Base-by-base conservation (phyloP, 1,140 invertebrate species). In the Papilio aristodemus region DNA sequence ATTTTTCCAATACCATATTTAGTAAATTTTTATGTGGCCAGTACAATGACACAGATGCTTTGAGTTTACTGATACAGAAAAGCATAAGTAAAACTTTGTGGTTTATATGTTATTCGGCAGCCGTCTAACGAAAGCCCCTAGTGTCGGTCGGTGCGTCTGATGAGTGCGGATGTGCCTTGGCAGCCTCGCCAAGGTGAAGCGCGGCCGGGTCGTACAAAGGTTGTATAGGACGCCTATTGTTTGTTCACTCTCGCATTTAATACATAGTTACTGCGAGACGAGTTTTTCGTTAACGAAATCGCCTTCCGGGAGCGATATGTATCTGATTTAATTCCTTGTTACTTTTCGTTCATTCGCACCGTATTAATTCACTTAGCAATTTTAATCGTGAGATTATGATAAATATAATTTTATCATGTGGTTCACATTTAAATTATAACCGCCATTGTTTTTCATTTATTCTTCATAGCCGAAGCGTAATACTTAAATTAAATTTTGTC, bases 141-240 rank as follows among this genome's bases (percentile, higher is more conserved):
- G 38, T 66, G 50, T 64, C 70, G 67, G 67, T 58, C 69, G 43
- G 36, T 59, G 75, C 74, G 72, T 66, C 73, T 83, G 80, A 83
- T 83, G 81, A 79, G 76, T 79, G 71, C 85, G 86, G 85, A 86
- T 86, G 75, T 71, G 74, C 86, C 85, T 87, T 89, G 84, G 81
- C 57, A 74, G 70, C 22, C 73, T 41, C n/a, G n/a, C 69, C 81
- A 87, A 87, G 87, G 87, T 86, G 79, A 74, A 41, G 54, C 67
- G 68, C 70, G 71, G 70, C 38, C 83, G 75, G 77, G 84, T 86
- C 83, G 83, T 66, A 71, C 74, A 81, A 80, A 86, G 85, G 87
- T 85, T 84, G 77, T 75, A 78, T 76, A 80, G 76, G 76, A 79
- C 76, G 78, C 77, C 76, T 82, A 85, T 75, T 80, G 75, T 80